Conservation (phyloP, 2,888 invertebrate genomes). For the Lasioglossum leucozonium region DNA sequence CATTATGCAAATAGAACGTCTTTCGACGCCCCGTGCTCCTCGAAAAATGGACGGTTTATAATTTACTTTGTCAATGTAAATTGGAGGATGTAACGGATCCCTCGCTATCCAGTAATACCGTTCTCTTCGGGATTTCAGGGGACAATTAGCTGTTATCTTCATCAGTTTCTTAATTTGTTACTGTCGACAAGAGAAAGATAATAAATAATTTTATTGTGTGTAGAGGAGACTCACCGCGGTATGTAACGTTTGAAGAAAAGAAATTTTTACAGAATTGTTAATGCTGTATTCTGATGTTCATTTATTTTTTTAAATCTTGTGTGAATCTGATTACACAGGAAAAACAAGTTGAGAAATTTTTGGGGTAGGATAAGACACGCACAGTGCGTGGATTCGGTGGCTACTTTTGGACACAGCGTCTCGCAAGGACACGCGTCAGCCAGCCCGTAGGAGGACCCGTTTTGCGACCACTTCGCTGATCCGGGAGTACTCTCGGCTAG, state of each 20-base stretch:
- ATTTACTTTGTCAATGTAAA: not conserved
- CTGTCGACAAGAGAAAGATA: too few species aligned
- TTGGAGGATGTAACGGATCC: not conserved
- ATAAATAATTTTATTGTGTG: not conserved
- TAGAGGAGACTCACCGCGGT: too few species aligned
- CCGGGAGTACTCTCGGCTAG: slow-evolving; percentile 67
- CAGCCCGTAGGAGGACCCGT: not conserved
- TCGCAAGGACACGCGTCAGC: not conserved
- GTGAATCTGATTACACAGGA: too few species aligned
- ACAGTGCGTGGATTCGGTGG: not conserved
- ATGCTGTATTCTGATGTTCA: too few species aligned
- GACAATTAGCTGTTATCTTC: not conserved
- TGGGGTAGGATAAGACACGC: too few species aligned
- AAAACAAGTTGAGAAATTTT: too few species aligned
- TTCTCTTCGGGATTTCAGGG: not conserved
- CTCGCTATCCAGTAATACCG: not conserved
- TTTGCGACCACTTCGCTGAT: slow-evolving; percentile 23
- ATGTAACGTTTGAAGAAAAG: too few species aligned
- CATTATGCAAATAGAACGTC: not conserved
- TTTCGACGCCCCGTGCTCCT: not conserved
- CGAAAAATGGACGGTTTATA: not conserved
- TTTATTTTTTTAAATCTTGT: too few species aligned
- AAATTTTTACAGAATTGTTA: too few species aligned
- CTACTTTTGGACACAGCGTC: not conserved
- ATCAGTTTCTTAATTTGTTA: not conserved